Conservation (phyloP, 2,797 vertebrate genomes). For the Microctenopoma stevenorrisi region DNA sequence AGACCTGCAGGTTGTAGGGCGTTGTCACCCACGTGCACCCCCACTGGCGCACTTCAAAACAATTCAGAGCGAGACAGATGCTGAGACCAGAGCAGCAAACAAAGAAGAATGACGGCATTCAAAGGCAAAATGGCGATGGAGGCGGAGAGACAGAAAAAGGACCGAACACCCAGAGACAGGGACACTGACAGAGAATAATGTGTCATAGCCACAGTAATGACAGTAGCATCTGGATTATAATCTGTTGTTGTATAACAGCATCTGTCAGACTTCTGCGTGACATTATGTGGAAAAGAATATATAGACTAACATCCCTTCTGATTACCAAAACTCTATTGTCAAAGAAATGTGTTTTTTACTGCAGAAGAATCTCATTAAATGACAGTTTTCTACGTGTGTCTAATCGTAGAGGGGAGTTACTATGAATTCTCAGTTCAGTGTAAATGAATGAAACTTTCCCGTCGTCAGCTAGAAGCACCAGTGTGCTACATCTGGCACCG, state of each 20-base stretch:
- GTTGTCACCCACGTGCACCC: slow-evolving; percentile 61
- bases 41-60: slow-evolving; percentile 71
- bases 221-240: slow-evolving; percentile 56
- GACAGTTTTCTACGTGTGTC: too few species aligned
- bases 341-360: neutral
- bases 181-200: slow-evolving; percentile 16
- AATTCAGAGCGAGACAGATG: slow-evolving; percentile 40
- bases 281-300: slow-evolving; percentile 10
- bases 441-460: too few species aligned
- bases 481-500: too few species aligned
- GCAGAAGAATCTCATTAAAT: neutral
- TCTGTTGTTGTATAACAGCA: slow-evolving; percentile 30
- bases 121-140: slow-evolving; percentile 45
- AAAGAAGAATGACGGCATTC: slow-evolving; percentile 39
- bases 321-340: neutral
- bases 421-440: too few species aligned
- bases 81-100: slow-evolving; percentile 24
- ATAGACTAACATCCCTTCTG: neutral
- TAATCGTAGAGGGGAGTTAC: too few species aligned
- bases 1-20: slow-evolving; percentile 53
- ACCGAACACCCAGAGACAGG: neutral
- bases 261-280: slow-evolving; percentile 30
- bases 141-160: slow-evolving; percentile 1
- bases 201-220: slow-evolving; percentile 34
- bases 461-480: too few species aligned